Conservation (phyloP, 2,113 vertebrate species). For the Pseudorasbora parva region DNA sequence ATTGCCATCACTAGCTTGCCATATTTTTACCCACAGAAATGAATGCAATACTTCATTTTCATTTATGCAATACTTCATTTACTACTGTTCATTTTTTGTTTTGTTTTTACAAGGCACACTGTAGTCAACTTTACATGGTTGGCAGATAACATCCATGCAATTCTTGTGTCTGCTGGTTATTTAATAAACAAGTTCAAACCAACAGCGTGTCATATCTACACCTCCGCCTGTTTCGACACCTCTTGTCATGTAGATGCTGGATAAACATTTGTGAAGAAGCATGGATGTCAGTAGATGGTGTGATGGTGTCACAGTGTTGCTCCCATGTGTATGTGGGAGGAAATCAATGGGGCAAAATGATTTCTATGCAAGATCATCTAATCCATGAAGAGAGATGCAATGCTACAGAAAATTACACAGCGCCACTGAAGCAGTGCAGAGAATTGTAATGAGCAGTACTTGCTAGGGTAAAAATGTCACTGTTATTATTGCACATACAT, state of each 20-base stretch:
- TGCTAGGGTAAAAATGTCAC: not conserved
- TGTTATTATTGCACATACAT: no score
- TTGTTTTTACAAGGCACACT: not conserved
- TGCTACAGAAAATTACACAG: slow-evolving; percentile 44
- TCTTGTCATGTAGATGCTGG: slow-evolving; percentile 22
- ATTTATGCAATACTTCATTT: not conserved
- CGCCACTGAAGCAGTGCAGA: not conserved
- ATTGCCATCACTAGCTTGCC: not conserved
- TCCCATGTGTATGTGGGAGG: slow-evolving; percentile 45
- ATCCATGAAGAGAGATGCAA: slow-evolving; percentile 30
- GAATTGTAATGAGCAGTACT: not conserved
- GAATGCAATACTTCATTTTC: not conserved
- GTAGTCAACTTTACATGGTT: slow-evolving; percentile 20
- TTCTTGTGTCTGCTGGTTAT: not conserved
- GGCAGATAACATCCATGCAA: not conserved
- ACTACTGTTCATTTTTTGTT: no score
- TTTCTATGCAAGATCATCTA: slow-evolving; percentile 28
- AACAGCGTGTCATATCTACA: slow-evolving; percentile 15
- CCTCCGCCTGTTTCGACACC: slow-evolving; percentile 11
- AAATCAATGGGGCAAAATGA: slow-evolving; percentile 44
- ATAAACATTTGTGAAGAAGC: slow-evolving; percentile 36
- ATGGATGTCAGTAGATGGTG: slow-evolving; percentile 28
- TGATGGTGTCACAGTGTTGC: slow-evolving; percentile 21
- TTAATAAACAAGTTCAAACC: slow-evolving; percentile 22
- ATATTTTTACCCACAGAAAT: not conserved